A percentile compares a stretch with the other conserved stretches of the same genome.
phyloP scores from a whole-genome alignment of 2,888 invertebrate genomes.

The Entomobrya multifasciata region DNA sequence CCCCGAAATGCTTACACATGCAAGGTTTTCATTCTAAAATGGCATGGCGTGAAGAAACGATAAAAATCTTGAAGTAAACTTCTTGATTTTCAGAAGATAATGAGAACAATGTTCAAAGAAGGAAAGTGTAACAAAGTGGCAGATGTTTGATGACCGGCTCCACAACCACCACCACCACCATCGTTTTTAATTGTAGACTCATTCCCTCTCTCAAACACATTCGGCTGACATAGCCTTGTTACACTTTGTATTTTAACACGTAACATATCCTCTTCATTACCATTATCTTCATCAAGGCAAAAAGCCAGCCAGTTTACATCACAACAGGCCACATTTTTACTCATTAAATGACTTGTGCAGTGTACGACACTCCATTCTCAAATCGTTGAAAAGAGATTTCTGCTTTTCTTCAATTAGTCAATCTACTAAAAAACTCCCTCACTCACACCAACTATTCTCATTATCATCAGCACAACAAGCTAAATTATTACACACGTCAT shows the following conservation, averaged over 20 bases:
- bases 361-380: not conserved
- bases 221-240: conserved; percentile 29
- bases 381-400: conserved; percentile 1
- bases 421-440: conserved; percentile 26
- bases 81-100: not conserved
- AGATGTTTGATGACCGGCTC: conserved; percentile 71
- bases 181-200: conserved; percentile 39
- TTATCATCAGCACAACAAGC: conserved; percentile 37
- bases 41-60: not conserved
- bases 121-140: conserved; percentile 44
- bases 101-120: conserved; percentile 44
- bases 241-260: conserved; percentile 59
- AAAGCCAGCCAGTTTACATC: not conserved
- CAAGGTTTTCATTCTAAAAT: not conserved
- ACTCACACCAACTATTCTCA: conserved; percentile 40
- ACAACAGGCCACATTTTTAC: conserved; percentile 37
- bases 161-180: not conserved
- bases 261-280: conserved; percentile 59
- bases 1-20: conserved; percentile 1
- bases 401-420: conserved; percentile 41
- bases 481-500: conserved; percentile 56
- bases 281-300: conserved; percentile 59
- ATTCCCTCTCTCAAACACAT: not conserved
- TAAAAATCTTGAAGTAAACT: not conserved
- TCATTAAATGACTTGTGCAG: conserved; percentile 36